Base-by-base conservation (phyloP, 2,888 invertebrate genomes). In the Polyploca ridens region DNA sequence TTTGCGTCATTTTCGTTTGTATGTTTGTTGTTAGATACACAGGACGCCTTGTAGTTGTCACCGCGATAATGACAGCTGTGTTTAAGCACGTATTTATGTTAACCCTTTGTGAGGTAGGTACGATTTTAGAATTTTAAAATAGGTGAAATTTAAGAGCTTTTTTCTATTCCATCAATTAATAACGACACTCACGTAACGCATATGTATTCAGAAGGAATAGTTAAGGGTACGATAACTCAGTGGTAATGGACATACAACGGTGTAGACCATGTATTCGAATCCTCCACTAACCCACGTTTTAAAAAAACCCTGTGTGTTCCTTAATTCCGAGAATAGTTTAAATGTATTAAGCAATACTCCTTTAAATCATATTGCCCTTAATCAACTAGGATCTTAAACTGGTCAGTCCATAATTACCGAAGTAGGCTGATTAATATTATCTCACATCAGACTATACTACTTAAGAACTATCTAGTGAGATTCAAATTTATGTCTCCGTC, bases 31-130 rank as follows among this genome's bases (percentile, higher is more conserved):
- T 62, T 66, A 73, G 72, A 76, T 78, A 78, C 80, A 76, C 82
- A 79, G 83, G 79, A 82, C 81, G 85, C 79, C 84, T 82, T 88
- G 90, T 87, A 83, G 79, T 75, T 90, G 90, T 91, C 90, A 84
- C 70, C 78, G 79, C 75, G 76, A 81, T 86, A 89, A 89, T 90
- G 91, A 91, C 91, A 89, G 85, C 82, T 82, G 85, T 79, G 84
- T 82, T 60, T 86, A 87, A 88, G 85, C 86, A 90, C 85, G 77
- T 86, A 83, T 87, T 84, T 84, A 82, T 85, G 83, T 83, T 79
- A 87, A 90, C 89, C 90, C 91, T 89, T 90, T 87, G 84, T 83
- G 83, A 74, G 46, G 62, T 44, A 54, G 64, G 16, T 70, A 83
- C 83, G 71, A 74, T 86, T 86, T 86, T 89, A 88, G 88, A 87